Conservation (phyloP, 2,113 vertebrate species). For the Hydrolagus affinis region DNA sequence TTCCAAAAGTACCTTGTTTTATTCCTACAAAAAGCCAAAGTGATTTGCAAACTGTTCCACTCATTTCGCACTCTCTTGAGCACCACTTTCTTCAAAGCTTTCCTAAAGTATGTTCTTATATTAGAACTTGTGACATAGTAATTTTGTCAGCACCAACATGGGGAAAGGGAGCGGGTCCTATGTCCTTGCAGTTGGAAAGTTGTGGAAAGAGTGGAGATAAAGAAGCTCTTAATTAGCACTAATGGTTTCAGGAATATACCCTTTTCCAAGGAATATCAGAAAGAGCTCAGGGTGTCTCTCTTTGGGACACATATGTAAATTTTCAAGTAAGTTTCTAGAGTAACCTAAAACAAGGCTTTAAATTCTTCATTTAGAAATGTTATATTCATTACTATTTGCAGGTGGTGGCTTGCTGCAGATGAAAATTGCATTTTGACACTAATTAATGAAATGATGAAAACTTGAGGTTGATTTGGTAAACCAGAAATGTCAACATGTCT, state of each 20-base stretch:
- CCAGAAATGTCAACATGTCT: background rate
- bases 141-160: no score
- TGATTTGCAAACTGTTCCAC: background rate
- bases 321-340: no score
- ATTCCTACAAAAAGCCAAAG: background rate
- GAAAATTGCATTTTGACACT: background rate
- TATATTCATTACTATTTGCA: background rate
- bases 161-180: no score
- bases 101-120: no score
- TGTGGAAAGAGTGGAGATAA: background rate
- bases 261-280: background rate
- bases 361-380: background rate
- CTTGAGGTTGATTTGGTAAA: background rate
- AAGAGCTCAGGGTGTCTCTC: background rate
- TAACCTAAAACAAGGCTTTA: background rate
- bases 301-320: background rate
- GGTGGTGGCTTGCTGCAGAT: background rate
- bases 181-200: no score
- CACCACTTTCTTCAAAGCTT: no score
- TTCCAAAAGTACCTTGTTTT: no score
- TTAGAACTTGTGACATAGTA: no score
- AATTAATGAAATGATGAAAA: background rate
- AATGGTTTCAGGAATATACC: background rate
- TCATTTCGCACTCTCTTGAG: no score
- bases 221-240: background rate